Percentiles rank a stretch among this genome's conserved stretches.
Evolutionary conservation across 2,888 invertebrate genomes (phyloP).

Genomic region (Ecliptopera silaceata): DNA sequence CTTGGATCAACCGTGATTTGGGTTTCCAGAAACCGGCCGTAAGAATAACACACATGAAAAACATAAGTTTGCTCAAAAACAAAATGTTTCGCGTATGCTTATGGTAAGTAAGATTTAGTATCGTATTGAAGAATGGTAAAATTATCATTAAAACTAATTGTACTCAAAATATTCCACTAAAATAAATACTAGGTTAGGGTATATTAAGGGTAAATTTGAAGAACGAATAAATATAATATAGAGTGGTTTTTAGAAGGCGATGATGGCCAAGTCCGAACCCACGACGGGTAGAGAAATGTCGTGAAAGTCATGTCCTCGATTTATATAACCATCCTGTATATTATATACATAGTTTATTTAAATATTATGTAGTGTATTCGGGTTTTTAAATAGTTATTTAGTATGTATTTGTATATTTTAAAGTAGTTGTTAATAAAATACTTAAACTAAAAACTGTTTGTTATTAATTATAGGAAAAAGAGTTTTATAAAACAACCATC

Average conservation of each 20-base stretch:
- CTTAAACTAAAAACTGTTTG: neutral
- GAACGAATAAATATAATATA: too few relatives aligned
- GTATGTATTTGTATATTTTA: neutral
- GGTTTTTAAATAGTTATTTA: neutral
- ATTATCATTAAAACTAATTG: too few relatives aligned
- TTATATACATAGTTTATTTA: too few relatives aligned
- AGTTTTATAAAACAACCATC: neutral
- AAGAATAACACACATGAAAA: slow-evolving; percentile 42
- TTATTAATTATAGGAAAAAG: neutral
- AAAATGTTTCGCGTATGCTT: neutral
- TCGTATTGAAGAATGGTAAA: too few relatives aligned
- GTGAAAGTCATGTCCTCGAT: too few relatives aligned
- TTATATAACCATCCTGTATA: too few relatives aligned
- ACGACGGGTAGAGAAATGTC: too few relatives aligned
- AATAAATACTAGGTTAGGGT: too few relatives aligned
- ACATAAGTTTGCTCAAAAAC: slow-evolving; percentile 44
- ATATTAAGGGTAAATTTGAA: too few relatives aligned
- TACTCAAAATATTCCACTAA: too few relatives aligned
- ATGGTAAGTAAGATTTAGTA: neutral
- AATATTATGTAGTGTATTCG: neutral
- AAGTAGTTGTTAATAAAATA: neutral
- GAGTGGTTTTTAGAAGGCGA: too few relatives aligned
- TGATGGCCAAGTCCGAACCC: too few relatives aligned
- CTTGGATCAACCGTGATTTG: neutral
- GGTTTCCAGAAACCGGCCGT: neutral